These are phyloP conservation scores for Entomyzon cyanotis DNA, from an alignment of 2,113 vertebrate genomes.

Conservation along the genomic window DNA sequence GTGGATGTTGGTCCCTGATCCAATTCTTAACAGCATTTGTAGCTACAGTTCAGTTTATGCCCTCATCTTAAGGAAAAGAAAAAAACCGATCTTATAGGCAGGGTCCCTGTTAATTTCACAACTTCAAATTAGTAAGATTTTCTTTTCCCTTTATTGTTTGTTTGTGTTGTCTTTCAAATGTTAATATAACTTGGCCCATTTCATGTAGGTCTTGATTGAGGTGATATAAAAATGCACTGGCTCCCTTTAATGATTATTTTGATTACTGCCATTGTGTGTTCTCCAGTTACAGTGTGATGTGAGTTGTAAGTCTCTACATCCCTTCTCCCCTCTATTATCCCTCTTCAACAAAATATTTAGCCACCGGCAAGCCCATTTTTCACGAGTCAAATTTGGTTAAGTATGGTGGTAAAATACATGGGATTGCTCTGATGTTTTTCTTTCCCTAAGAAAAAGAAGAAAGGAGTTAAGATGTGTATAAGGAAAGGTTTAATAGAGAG, in stretches of 20 bases:
- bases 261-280: conserved; percentile 46
- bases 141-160: conserved; percentile 13
- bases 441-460: neutral
- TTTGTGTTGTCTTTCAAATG: neutral
- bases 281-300: conserved; percentile 18
- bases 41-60: neutral
- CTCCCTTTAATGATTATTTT: conserved; percentile 37
- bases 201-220: conserved; percentile 45
- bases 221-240: conserved; percentile 12
- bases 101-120: neutral
- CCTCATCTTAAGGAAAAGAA: neutral
- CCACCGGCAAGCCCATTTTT: neutral
- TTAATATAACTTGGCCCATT: neutral
- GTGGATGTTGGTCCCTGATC: neutral
- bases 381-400: neutral
- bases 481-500: conserved; percentile 27
- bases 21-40: neutral
- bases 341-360: neutral
- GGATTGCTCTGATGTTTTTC: neutral
- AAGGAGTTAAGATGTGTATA: neutral
- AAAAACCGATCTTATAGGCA: neutral
- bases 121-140: neutral
- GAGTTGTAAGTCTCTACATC: conserved; percentile 23
- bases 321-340: neutral
- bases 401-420: conserved; percentile 5